These are phyloP conservation scores for Chelonoidis abingdonii DNA, from an alignment of 2,113 vertebrate species.

Conservation along the genomic window DNA sequence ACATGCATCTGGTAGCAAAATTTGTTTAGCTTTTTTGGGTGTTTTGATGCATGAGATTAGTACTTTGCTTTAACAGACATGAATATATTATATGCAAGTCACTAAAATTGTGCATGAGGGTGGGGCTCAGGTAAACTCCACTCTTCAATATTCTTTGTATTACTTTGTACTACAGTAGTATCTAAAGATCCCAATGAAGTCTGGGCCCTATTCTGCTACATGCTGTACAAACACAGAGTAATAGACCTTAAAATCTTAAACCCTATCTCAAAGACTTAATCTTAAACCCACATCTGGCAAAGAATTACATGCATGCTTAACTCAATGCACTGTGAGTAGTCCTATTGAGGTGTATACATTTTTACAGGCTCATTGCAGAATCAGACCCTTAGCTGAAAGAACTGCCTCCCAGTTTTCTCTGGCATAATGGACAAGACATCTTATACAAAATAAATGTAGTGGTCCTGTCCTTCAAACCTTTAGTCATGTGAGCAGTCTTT, in stretches of 20 bases:
- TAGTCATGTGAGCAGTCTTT: neutral
- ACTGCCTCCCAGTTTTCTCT: neutral
- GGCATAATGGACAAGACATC: neutral
- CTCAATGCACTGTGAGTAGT: neutral
- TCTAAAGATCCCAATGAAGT: neutral
- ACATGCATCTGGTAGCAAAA: neutral
- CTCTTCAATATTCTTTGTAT: rapidly evolving
- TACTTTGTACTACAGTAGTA: neutral
- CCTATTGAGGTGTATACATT: neutral
- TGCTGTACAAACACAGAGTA: neutral
- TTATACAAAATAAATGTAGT: neutral
- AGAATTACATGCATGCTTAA: neutral
- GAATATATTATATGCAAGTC: neutral
- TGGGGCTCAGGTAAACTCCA: neutral
- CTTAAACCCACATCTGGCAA: neutral
- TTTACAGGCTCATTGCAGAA: neutral
- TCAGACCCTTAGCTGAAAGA: neutral
- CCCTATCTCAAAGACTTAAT: neutral
- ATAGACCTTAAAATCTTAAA: neutral
- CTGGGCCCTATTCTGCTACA: neutral
- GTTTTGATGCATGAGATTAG: neutral
- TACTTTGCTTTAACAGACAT: neutral
- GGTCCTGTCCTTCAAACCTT: neutral
- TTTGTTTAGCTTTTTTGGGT: neutral
- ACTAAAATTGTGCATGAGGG: neutral